Conservation (phyloP, 2,888 invertebrate genomes). For the Ephialtes manifestator region DNA sequence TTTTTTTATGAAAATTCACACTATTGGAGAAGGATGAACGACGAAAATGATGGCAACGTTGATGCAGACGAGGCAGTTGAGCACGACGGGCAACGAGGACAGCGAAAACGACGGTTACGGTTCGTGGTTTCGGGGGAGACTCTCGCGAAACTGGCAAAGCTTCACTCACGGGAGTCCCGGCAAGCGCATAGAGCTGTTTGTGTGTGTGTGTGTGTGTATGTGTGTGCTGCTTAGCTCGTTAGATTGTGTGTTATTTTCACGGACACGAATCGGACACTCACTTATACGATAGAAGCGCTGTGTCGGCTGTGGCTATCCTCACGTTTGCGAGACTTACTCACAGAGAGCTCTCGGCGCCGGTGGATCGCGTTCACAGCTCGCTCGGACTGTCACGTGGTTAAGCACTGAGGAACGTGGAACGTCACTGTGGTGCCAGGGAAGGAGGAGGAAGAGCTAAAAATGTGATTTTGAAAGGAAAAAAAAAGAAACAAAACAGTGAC, state of each 20-base stretch:
- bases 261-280: background rate
- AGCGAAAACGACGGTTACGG: constrained; percentile 40
- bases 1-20: background rate
- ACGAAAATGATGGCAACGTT: constrained; percentile 20
- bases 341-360: constrained; percentile 20
- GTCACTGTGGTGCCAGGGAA: no score
- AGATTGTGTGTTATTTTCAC: constrained; percentile 23
- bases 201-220: no score
- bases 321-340: constrained; percentile 27
- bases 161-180: constrained; percentile 52
- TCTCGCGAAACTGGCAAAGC: constrained; percentile 64
- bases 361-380: constrained; percentile 45
- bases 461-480: no score
- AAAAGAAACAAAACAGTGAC: no score
- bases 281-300: background rate
- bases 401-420: background rate
- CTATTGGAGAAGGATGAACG: constrained; percentile 25
- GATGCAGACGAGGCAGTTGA: constrained; percentile 17
- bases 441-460: no score
- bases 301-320: background rate
- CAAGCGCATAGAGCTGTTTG: constrained; percentile 32
- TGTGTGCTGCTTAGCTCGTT: constrained; percentile 15
- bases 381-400: constrained; percentile 55
- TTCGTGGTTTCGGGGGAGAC: constrained; percentile 56
- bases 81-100: constrained; percentile 33